Conservation (phyloP, 1,140 invertebrate species). For the Solenopsis invicta region DNA sequence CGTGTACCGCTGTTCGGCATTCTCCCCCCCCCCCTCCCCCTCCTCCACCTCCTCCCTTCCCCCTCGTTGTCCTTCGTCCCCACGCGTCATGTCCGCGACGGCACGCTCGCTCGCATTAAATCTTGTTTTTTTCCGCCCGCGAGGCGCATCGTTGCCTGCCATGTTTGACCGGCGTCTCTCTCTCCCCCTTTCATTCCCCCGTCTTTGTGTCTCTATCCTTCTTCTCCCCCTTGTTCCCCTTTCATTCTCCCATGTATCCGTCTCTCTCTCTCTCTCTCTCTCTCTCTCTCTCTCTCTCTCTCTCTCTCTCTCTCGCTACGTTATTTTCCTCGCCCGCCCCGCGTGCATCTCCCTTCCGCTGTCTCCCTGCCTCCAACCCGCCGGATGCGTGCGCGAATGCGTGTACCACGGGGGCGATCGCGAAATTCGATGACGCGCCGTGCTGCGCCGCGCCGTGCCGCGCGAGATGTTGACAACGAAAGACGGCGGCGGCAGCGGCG, state of each 20-base stretch:
- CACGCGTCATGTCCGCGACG: conserved; percentile 45
- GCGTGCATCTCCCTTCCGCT: conserved; percentile 9
- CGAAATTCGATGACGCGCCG: conserved; percentile 13
- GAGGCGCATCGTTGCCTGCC: conserved; percentile 68
- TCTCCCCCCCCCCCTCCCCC: no score
- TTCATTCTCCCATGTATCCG: conserved; percentile 4
- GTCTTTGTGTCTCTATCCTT: conserved; percentile 28
- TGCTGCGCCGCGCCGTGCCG: not conserved
- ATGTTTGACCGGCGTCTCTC: conserved; percentile 72
- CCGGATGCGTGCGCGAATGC: conserved; percentile 20
- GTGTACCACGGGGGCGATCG: conserved; percentile 14
- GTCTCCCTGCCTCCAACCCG: not conserved
- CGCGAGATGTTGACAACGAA: conserved; percentile 14
- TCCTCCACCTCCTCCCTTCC: no score
- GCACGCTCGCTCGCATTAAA: conserved; percentile 65
- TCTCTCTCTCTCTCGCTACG: conserved; percentile 14
- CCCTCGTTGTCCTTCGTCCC: conserved; percentile 23
- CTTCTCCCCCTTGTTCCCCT: not conserved
- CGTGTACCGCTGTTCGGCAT: not conserved
- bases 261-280: conserved; percentile 14
- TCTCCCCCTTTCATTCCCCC: conserved; percentile 7
- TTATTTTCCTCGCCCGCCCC: not conserved
- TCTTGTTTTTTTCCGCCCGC: conserved; percentile 76
- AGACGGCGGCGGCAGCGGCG: no score
- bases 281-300: conserved; percentile 1